Percentiles rank a stretch among this genome's conserved stretches.
Conservation (phyloP, 2,888 invertebrate species). For the Scaptomyza tumidula region DNA sequence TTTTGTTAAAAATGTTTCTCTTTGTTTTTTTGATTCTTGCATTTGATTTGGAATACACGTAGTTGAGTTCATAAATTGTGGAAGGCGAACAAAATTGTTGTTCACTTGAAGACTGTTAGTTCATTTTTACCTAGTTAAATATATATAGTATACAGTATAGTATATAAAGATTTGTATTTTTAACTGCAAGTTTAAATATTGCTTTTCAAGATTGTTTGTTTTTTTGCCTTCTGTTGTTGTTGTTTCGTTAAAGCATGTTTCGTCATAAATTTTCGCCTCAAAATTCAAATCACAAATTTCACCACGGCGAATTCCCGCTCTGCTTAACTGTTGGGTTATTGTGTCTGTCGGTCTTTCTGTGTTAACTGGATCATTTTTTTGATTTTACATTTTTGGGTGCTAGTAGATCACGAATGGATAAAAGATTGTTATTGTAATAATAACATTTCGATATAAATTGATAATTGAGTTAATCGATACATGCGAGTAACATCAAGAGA, state of each 20-base stretch:
- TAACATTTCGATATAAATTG: slow-evolving; percentile 36
- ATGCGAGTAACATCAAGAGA: slow-evolving; percentile 19
- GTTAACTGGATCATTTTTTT: slow-evolving; percentile 13
- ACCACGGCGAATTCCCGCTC: slow-evolving; percentile 31
- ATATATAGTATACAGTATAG: neutral
- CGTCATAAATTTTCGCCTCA: slow-evolving; percentile 2
- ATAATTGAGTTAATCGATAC: slow-evolving; percentile 18
- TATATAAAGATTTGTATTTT: slow-evolving; percentile 20
- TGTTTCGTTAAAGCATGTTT: neutral
- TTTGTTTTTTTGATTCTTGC: slow-evolving; percentile 35
- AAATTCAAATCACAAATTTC: slow-evolving; percentile 52
- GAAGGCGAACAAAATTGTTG: slow-evolving; percentile 55
- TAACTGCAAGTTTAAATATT: slow-evolving; percentile 50
- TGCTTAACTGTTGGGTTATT: slow-evolving; percentile 10
- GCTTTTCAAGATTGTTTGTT: slow-evolving; percentile 36
- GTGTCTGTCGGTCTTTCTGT: slow-evolving; percentile 7
- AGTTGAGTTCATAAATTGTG: slow-evolving; percentile 47
- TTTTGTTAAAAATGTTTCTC: slow-evolving; percentile 25
- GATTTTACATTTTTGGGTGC: slow-evolving; percentile 8
- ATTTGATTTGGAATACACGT: slow-evolving; percentile 68
- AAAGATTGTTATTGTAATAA: slow-evolving; percentile 15
- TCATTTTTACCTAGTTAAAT: slow-evolving; percentile 1
- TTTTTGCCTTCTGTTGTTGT: slow-evolving; percentile 5
- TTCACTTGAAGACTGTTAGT: slow-evolving; percentile 42
- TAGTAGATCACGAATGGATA: slow-evolving; percentile 12